Percentiles rank a stretch among this genome's conserved stretches.
Evolutionary conservation across 2,888 invertebrate genomes (phyloP).

Genomic region (Drosophila putrida): DNA sequence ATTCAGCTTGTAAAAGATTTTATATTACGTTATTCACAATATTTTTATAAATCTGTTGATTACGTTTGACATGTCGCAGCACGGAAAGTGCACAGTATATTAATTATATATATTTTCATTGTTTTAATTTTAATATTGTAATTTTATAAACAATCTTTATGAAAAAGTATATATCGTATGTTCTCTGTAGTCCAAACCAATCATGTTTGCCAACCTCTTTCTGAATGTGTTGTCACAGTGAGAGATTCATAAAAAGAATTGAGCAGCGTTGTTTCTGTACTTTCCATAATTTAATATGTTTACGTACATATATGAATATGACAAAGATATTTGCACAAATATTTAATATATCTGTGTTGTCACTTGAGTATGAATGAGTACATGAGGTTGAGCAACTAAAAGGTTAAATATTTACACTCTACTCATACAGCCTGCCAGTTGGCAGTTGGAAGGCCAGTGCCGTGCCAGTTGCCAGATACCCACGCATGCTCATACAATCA

Average conservation of each 20-base stretch:
- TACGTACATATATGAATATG: not conserved
- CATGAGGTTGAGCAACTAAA: conserved; percentile 14
- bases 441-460: not conserved
- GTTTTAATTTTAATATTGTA: no score
- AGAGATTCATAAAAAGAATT: not conserved
- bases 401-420: conserved; percentile 19
- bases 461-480: conserved; percentile 7
- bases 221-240: not conserved
- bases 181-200: no score
- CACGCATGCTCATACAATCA: conserved; percentile 7
- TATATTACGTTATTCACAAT: no score
- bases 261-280: not conserved
- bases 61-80: no score
- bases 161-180: no score
- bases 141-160: no score
- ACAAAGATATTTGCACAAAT: conserved; percentile 5
- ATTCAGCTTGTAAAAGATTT: no score
- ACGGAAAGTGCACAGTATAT: no score
- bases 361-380: conserved; percentile 13
- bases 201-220: not conserved
- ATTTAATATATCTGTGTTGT: not conserved
- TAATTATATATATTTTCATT: no score
- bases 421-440: conserved; percentile 1
- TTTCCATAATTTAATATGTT: not conserved
- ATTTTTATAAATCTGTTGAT: no score